Percentiles rank a stretch among this genome's conserved stretches.
Evolutionary conservation across 2,113 vertebrate genomes (phyloP).

Genomic region (Clarias magur): DNA sequence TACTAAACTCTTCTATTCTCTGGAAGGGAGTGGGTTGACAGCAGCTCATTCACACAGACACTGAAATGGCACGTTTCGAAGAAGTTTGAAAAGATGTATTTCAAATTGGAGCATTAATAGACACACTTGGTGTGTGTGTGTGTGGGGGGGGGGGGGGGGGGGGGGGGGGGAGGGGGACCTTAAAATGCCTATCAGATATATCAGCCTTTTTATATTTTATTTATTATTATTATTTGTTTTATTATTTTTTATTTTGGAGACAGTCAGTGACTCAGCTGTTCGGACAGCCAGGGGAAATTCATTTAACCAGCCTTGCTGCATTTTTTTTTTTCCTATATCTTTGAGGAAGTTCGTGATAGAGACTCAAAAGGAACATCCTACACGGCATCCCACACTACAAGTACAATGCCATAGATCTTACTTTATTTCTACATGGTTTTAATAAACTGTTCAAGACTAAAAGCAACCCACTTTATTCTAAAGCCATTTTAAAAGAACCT

Average conservation of each 20-base stretch:
- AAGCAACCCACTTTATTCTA: neutral
- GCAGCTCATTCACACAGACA: too few relatives aligned
- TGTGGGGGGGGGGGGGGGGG: too few relatives aligned
- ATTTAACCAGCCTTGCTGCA: neutral
- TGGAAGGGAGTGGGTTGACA: too few relatives aligned
- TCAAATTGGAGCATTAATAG: too few relatives aligned
- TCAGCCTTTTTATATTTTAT: neutral
- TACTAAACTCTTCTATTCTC: too few relatives aligned
- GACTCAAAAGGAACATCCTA: neutral
- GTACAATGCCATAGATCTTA: neutral
- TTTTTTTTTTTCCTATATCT: neutral
- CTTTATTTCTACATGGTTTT: neutral
- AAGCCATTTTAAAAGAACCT: neutral
- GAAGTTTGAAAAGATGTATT: too few relatives aligned
- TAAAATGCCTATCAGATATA: too few relatives aligned
- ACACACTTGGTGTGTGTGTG: too few relatives aligned
- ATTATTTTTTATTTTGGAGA: neutral
- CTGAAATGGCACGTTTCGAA: too few relatives aligned
- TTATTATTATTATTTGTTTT: too few relatives aligned
- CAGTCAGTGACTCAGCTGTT: neutral
- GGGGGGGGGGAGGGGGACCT: too few relatives aligned
- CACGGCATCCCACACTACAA: conserved; percentile 3
- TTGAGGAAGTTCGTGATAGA: neutral
- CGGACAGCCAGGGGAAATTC: conserved; percentile 1
- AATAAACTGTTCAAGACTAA: neutral